phyloP scores from a whole-genome alignment of 2,888 invertebrate genomes.

The Dynastes grantii region DNA sequence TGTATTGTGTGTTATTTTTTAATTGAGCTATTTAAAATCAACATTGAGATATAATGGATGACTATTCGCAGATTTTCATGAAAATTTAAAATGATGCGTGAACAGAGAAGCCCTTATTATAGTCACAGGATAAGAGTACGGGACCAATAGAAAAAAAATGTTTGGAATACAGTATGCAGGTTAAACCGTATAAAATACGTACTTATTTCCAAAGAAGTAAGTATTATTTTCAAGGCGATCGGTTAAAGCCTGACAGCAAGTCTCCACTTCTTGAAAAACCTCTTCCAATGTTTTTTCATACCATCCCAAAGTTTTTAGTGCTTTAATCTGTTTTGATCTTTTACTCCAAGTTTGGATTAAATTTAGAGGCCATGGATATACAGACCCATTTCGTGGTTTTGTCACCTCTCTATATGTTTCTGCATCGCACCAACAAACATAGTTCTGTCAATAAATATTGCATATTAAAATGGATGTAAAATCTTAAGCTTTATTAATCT shows the following conservation, averaged over 20 bases:
- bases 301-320: slow-evolving; percentile 88
- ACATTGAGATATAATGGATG: neutral
- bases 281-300: slow-evolving; percentile 84
- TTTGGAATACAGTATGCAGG: neutral
- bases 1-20: neutral
- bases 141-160: neutral
- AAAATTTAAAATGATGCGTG: too few relatives aligned
- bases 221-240: slow-evolving; percentile 85
- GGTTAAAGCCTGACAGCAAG: slow-evolving; percentile 90
- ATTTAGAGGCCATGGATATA: slow-evolving; percentile 95
- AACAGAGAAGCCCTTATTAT: too few relatives aligned
- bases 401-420: slow-evolving; percentile 88
- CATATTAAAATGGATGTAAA: neutral
- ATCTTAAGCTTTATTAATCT: neutral
- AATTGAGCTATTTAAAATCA: neutral
- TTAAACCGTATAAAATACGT: slow-evolving; percentile 66
- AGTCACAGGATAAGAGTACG: neutral
- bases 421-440: slow-evolving; percentile 90
- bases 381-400: slow-evolving; percentile 87
- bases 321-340: slow-evolving; percentile 78
- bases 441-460: slow-evolving; percentile 64
- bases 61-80: too few relatives aligned
- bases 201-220: slow-evolving; percentile 88
- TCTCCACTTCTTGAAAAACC: slow-evolving; percentile 84
- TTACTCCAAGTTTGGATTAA: slow-evolving; percentile 86